Conservation (phyloP, 1,140 invertebrate genomes). For the Hydropsyche tenuis region DNA sequence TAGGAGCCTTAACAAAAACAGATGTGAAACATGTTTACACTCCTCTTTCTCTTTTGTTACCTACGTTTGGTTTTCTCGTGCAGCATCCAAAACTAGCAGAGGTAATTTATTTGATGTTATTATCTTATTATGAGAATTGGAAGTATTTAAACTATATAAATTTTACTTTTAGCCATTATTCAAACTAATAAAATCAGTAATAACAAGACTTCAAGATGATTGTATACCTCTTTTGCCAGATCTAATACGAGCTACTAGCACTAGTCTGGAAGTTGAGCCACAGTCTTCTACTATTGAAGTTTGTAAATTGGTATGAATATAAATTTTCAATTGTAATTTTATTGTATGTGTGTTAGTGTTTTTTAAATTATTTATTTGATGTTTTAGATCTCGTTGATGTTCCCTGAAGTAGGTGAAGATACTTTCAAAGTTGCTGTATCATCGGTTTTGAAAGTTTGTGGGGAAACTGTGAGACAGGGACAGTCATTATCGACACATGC, state of each 20-base stretch:
- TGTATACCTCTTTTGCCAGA: slow-evolving; percentile 46
- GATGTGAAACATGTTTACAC: slow-evolving; percentile 35
- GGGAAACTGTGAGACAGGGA: slow-evolving; percentile 29
- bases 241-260: slow-evolving; percentile 38
- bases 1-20: slow-evolving; percentile 14
- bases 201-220: slow-evolving; percentile 45
- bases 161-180: slow-evolving; percentile 46
- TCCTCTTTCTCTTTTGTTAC: slow-evolving; percentile 41
- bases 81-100: slow-evolving; percentile 28
- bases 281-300: slow-evolving; percentile 44
- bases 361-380: background rate
- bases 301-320: slow-evolving; percentile 44
- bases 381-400: slow-evolving; percentile 48
- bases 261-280: slow-evolving; percentile 43
- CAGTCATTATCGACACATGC: slow-evolving; percentile 41
- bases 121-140: background rate
- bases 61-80: slow-evolving; percentile 23
- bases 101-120: background rate
- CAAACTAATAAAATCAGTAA: slow-evolving; percentile 44
- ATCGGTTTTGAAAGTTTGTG: slow-evolving; percentile 37
- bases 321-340: slow-evolving; percentile 2
- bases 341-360: background rate
- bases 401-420: slow-evolving; percentile 39
- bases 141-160: too few species aligned
- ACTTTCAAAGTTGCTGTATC: slow-evolving; percentile 16